Evolutionary conservation across 1,140 invertebrate genomes (phyloP), one percentile per base, ranked within the genome.

Genomic region (Zaprionus ghesquierei): DNA sequence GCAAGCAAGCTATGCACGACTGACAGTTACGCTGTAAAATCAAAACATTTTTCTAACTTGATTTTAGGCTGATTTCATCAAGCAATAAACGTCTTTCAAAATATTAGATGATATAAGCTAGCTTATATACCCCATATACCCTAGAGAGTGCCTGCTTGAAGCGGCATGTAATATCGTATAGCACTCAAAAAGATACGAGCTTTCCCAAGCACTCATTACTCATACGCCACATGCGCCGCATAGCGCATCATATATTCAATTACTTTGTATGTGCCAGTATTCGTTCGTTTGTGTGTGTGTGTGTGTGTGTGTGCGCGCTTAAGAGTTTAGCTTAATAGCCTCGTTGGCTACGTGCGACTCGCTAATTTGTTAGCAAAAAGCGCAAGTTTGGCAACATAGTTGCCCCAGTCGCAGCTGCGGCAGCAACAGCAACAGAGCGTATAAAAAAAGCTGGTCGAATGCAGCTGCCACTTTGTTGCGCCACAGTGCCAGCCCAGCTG

Each of bases 301-400:
- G 38, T 44, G 46, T 60, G 41, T 60, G 29, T 22, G 49, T 29
- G 61, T 53, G 23, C 33, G 20, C 10, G 23, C 33, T 63, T 18
- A 50, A 65, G 69, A 53, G 61, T 33, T 50, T 55, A 56, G 56
- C 33, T 73, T 73, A 50, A 69, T 50, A 50, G 70, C 64, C 51
- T 55, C 22, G 23, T 41, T 54, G 63, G 55, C 65, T 54, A 72
- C 63, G 69, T 60, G 63, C 33, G 31, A 55, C 38, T 49, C 38
- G 65, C 70, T 73, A 73, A 73, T 73, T 73, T 73, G 38, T 54
- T 69, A 33, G 56, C 70, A 69, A 73, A 59, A 55, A 46, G 46
- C 27, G 22, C n/a, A 65, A 31, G 31, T 29, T 60, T 29, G 10
- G 55, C 35, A 35, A 73, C 70, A 73, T 61, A 69, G 56, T 73